phyloP scores from a whole-genome alignment of 2,113 vertebrate genomes.

The Oxyura jamaicensis region DNA sequence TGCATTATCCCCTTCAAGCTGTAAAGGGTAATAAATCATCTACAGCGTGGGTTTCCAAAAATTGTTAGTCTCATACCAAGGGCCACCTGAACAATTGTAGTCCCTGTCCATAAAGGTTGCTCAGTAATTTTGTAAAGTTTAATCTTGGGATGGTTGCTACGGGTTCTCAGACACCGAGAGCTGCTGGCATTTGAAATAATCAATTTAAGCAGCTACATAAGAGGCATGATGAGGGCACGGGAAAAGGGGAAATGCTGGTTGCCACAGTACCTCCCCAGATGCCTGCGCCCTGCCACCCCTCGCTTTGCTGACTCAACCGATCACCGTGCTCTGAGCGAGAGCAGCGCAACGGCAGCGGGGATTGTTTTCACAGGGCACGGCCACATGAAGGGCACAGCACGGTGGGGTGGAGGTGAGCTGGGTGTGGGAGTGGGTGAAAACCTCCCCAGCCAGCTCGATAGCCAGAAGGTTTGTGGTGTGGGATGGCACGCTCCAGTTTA shows the following conservation, averaged over 20 bases:
- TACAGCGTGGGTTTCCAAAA: not conserved
- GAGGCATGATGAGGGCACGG: not conserved
- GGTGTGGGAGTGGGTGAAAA: not conserved
- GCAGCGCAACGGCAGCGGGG: not conserved
- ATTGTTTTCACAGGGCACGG: not conserved
- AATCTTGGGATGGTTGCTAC: not conserved
- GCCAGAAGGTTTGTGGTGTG: not conserved
- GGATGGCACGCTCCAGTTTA: not conserved
- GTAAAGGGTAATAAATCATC: not conserved
- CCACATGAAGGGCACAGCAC: fast-evolving
- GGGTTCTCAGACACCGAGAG: not conserved
- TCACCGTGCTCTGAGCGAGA: not conserved
- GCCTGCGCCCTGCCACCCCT: not conserved
- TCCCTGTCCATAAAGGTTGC: not conserved
- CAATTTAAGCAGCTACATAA: not conserved
- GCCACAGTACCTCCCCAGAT: not conserved
- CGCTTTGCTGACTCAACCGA: not conserved
- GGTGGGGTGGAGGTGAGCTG: not conserved
- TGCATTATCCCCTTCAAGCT: not conserved
- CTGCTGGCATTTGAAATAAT: not conserved
- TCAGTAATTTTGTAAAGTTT: not conserved
- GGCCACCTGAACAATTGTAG: not conserved
- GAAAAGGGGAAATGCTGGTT: not conserved
- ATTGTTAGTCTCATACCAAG: not conserved
- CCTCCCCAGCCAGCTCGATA: not conserved